Percentiles rank a stretch among this genome's conserved stretches.
Conservation (phyloP, 2,113 vertebrate species). For the Anser brachyrhynchus region DNA sequence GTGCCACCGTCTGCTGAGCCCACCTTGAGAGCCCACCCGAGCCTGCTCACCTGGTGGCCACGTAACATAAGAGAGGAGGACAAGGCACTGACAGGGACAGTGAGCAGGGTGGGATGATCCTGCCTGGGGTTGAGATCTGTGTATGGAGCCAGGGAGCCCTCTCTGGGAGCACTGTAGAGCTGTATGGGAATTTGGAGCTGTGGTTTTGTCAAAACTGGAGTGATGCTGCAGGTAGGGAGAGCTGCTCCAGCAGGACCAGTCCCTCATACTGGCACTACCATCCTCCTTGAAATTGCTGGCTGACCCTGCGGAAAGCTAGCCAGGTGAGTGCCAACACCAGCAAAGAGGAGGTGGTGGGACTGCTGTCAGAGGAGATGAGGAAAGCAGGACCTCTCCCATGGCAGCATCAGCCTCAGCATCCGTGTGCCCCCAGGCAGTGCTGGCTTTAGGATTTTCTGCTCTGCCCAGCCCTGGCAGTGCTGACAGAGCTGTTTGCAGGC, state of each 20-base stretch:
- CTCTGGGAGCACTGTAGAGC: neutral
- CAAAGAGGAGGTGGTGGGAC: neutral
- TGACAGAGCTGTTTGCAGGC: neutral
- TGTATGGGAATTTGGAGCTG: neutral
- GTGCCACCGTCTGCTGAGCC: neutral
- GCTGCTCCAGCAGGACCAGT: no score
- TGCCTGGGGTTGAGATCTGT: neutral
- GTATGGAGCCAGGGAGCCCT: neutral
- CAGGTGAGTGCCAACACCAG: neutral
- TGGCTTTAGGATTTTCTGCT: neutral
- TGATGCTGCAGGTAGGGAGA: neutral
- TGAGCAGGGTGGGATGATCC: neutral
- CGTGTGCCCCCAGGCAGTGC: rapidly evolving
- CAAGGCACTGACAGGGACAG: neutral
- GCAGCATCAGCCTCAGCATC: neutral
- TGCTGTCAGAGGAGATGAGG: rapidly evolving
- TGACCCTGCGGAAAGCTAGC: neutral
- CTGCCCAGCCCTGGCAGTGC: rapidly evolving
- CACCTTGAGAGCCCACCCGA: rapidly evolving
- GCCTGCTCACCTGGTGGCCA: neutral
- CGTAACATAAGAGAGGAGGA: neutral
- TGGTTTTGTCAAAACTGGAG: neutral
- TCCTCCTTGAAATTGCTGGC: neutral
- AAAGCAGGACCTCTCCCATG: neutral
- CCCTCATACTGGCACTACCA: neutral